Evolutionary conservation across 2,113 vertebrate genomes (phyloP).

Genomic region (Calyptomena viridis): DNA sequence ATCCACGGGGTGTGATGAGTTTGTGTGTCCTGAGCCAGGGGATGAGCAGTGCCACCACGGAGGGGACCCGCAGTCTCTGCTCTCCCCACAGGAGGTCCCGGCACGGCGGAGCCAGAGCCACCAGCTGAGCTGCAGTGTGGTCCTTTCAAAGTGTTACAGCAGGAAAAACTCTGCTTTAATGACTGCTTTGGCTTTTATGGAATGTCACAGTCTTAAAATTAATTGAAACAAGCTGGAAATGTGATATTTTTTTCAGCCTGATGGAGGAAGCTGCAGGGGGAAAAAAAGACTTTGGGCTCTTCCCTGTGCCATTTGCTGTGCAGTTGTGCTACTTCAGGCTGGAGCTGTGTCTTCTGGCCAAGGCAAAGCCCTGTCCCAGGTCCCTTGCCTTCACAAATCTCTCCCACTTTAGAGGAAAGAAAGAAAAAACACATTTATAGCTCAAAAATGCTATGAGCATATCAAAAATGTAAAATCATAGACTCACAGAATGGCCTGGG

Average conservation of each 20-base stretch:
- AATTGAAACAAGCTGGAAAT: constrained; percentile 28
- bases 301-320: neutral
- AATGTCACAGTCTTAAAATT: neutral
- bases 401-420: neutral
- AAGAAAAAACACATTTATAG: neutral
- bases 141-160: neutral
- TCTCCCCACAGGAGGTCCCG: fast-evolving
- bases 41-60: neutral
- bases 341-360: neutral
- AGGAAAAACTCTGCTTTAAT: neutral
- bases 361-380: neutral
- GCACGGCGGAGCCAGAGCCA: neutral
- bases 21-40: neutral
- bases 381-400: neutral
- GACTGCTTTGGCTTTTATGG: neutral
- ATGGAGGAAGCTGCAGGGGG: neutral
- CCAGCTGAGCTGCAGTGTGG: neutral
- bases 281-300: neutral
- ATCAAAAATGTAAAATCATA: neutral
- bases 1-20: fast-evolving
- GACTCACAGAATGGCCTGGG: neutral
- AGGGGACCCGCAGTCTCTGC: neutral
- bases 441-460: neutral
- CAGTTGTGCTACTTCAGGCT: neutral
- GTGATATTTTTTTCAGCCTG: neutral